Evolutionary conservation across 2,888 invertebrate genomes (phyloP), one percentile per base, ranked within the genome.

Genomic region (Balanococcus diminutus): DNA sequence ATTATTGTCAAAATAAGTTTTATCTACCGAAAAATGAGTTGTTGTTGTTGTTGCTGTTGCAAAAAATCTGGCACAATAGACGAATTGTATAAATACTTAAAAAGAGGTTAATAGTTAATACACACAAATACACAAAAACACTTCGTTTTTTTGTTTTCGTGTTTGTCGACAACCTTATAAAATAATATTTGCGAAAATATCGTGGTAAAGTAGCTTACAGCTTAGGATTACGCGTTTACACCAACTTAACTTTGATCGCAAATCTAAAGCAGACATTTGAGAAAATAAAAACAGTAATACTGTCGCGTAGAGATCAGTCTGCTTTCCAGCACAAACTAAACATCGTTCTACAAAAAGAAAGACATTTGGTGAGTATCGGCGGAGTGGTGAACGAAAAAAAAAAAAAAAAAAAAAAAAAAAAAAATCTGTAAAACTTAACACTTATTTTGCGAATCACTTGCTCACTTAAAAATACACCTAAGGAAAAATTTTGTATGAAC

Each of bases 281-380:
- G 31, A 51, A 51, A 82, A 82, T 31, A 82, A 82, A 82, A 82
- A 84, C 84, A 84, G 72, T 72, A 84, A 84, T 84, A 84, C 84
- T 84, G 84, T 84, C 42, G 36, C 72, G 39, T 19, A 84, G 84
- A 84, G 84, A 84, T 84, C 84, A 84, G 84, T 84, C 84, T 84
- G 84, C 84, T 84, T n/a, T 84, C 72, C 67, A 61, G 67, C 72
- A 84, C 67, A 67, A 56, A 84, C 67, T 84, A 84, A 84, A 84
- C 39, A 84, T 72, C 72, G 39, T 72, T 84, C 84, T 32, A 84
- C 84, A 61, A 84, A 84, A 84, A 84, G 84, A 84, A 84, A 84
- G 84, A 84, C 84, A 84, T 84, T 84, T 72, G 84, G 84, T 84
- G 84, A 84, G 84, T 84, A 84, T 84, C 84, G 84, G 72, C 61